Percentiles rank a stretch among this genome's conserved stretches.
Conservation (phyloP, 2,888 invertebrate species). For the Sphaerophoria rueppellii region DNA sequence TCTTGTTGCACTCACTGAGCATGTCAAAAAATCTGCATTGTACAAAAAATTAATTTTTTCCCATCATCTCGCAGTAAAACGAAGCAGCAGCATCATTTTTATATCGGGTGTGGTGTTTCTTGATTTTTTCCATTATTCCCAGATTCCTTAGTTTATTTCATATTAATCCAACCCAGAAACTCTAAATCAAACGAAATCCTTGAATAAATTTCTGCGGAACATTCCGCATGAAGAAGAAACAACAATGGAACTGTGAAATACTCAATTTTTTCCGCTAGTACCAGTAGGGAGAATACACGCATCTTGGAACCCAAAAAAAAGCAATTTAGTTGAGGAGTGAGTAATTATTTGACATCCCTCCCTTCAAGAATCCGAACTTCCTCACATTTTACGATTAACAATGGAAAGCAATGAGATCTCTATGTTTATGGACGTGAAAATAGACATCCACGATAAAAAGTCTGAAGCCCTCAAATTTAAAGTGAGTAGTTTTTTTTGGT, state of each 20-base stretch:
- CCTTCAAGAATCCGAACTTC: not conserved
- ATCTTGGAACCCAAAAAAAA: not conserved
- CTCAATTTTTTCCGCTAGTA: not conserved
- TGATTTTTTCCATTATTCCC: constrained; percentile 38
- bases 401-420: constrained; percentile 82
- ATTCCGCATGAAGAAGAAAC: not conserved
- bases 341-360: not conserved
- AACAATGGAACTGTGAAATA: constrained; percentile 5
- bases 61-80: constrained; percentile 2
- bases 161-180: constrained; percentile 14
- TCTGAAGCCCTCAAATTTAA: constrained; percentile 79
- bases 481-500: constrained; percentile 70
- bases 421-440: constrained; percentile 81
- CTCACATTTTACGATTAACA: not conserved
- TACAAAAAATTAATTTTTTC: constrained; percentile 35
- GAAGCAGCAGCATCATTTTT: constrained; percentile 28
- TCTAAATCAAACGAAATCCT: not conserved
- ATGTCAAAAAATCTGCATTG: constrained; percentile 59
- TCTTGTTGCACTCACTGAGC: constrained; percentile 66
- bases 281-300: not conserved
- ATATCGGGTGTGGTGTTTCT: constrained; percentile 69
- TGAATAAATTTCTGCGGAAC: not conserved
- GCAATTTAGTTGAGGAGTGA: not conserved
- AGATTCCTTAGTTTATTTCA: constrained; percentile 29
- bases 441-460: constrained; percentile 81